Conservation (phyloP, 2,888 invertebrate genomes). For the Ischnus inquisitorius region DNA sequence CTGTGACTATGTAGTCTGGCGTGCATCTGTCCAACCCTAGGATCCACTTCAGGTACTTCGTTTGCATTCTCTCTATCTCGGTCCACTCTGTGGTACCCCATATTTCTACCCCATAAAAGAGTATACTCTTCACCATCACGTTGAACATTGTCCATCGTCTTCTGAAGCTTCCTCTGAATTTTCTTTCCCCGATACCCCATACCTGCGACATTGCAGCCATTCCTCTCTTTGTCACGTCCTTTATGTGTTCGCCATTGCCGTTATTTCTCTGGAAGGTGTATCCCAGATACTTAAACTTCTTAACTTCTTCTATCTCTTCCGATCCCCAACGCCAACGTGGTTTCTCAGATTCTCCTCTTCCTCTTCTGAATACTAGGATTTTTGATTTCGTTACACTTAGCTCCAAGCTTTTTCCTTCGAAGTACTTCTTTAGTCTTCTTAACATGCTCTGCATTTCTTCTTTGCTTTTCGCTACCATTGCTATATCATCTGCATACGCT, state of each 20-base stretch:
- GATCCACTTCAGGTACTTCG: constrained; percentile 41
- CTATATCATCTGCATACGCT: constrained; percentile 64
- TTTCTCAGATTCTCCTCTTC: neutral
- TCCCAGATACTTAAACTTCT: constrained; percentile 65
- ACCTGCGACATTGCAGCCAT: constrained; percentile 31
- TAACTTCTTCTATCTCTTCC: constrained; percentile 60
- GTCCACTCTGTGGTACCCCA: constrained; percentile 55
- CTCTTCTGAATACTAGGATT: constrained; percentile 17
- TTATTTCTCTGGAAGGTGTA: constrained; percentile 52
- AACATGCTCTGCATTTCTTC: constrained; percentile 53
- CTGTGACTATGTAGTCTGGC: too few relatives aligned
- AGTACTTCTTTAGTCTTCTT: constrained; percentile 26
- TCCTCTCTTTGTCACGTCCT: constrained; percentile 39
- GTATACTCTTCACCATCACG: constrained; percentile 38
- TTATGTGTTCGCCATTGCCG: constrained; percentile 29
- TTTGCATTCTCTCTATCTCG: constrained; percentile 39
- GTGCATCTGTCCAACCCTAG: constrained; percentile 40
- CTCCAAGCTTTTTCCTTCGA: neutral
- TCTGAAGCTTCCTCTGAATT: constrained; percentile 43
- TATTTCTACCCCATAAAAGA: constrained; percentile 61
- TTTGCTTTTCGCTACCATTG: constrained; percentile 46
- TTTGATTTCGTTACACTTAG: constrained; percentile 61
- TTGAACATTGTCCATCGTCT: constrained; percentile 46
- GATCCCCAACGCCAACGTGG: constrained; percentile 50
- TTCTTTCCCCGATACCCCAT: constrained; percentile 50